Percentiles rank a stretch among this genome's conserved stretches.
Conservation (phyloP, 2,797 vertebrate genomes). For the Euthynnus affinis region DNA sequence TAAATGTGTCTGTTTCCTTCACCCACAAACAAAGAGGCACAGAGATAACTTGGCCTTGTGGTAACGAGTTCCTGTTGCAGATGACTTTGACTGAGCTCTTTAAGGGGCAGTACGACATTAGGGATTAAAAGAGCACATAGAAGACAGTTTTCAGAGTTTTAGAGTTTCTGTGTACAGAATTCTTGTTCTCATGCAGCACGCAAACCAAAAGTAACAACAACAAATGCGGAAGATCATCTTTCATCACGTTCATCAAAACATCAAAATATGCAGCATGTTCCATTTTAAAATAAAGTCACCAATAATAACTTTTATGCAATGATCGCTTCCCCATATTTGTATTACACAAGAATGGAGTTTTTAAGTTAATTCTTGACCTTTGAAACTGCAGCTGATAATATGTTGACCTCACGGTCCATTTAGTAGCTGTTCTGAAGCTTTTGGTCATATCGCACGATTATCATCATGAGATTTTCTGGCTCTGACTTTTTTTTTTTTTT, state of each 20-base stretch:
- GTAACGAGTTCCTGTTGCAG: slow-evolving; percentile 15
- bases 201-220: not conserved
- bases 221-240: not conserved
- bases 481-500: not conserved
- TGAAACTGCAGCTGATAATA: not conserved
- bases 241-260: not conserved
- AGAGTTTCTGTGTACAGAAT: too few relatives aligned
- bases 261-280: not conserved
- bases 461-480: too few relatives aligned
- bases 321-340: too few relatives aligned
- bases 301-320: not conserved
- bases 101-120: not conserved
- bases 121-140: not conserved
- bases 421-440: not conserved
- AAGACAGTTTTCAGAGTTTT: not conserved
- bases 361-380: not conserved
- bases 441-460: too few relatives aligned
- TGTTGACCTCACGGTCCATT: not conserved
- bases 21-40: not conserved
- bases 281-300: not conserved
- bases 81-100: not conserved
- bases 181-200: too few relatives aligned
- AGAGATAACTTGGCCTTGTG: not conserved
- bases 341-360: not conserved
- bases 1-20: slow-evolving; percentile 52